Evolutionary conservation across 2,888 invertebrate species (phyloP).

Genomic region (Amblyjoppa fuscipennis): DNA sequence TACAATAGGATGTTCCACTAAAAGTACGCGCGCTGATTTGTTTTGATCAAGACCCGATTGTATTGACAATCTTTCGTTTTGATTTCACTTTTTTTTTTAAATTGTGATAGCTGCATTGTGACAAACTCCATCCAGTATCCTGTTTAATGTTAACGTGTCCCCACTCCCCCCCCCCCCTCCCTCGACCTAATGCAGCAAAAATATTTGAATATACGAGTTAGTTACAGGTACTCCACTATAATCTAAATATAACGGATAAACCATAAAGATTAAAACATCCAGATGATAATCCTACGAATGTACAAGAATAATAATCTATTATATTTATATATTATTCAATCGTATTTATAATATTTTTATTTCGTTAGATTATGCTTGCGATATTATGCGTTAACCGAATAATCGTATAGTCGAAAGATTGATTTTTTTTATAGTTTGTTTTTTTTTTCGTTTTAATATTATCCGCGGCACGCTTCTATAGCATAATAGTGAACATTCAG

Average conservation of each 20-base stretch:
- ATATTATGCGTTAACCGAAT: slow-evolving; percentile 72
- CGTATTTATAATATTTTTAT: slow-evolving; percentile 48
- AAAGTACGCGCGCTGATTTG: slow-evolving; percentile 34
- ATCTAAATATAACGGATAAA: slow-evolving; percentile 49
- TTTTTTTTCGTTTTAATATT: slow-evolving; percentile 21
- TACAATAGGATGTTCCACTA: not conserved
- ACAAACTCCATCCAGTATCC: slow-evolving; percentile 22
- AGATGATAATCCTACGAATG: slow-evolving; percentile 61
- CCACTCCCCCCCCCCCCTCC: not conserved
- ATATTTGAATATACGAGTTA: slow-evolving; percentile 62
- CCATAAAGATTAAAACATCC: slow-evolving; percentile 51
- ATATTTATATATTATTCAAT: slow-evolving; percentile 11
- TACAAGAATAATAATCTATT: slow-evolving; percentile 70
- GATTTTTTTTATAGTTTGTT: slow-evolving; percentile 12
- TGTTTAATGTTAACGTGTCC: slow-evolving; percentile 29
- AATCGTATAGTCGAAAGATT: slow-evolving; percentile 73
- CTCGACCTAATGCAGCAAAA: slow-evolving; percentile 51
- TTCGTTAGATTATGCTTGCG: slow-evolving; percentile 60
- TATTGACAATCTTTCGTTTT: slow-evolving; percentile 49
- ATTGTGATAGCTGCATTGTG: slow-evolving; percentile 15
- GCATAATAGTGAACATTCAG: slow-evolving; percentile 79
- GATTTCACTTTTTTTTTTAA: slow-evolving; percentile 9
- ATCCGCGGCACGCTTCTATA: slow-evolving; percentile 32
- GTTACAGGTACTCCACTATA: slow-evolving; percentile 57
- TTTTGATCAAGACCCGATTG: slow-evolving; percentile 33